Conservation (phyloP, 2,797 vertebrate genomes). For the Nothura maculosa region DNA sequence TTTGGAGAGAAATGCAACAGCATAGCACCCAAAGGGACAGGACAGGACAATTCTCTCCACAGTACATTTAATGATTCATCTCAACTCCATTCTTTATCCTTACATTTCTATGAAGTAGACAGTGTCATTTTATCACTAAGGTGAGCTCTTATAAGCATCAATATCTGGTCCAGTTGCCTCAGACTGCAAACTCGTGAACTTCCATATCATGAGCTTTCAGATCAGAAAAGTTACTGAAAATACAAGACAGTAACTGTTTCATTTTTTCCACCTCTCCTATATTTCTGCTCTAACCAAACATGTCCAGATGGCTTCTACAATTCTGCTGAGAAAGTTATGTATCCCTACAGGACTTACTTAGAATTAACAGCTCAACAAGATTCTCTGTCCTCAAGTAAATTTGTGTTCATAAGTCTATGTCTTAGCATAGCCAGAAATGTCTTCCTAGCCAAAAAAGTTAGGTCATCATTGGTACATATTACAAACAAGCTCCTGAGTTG, state of each 20-base stretch:
- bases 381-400: not conserved
- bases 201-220: not conserved
- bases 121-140: not conserved
- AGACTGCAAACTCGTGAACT: not conserved
- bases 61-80: not conserved
- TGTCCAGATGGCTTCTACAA: not conserved
- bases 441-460: not conserved
- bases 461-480: not conserved
- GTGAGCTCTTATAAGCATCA: not conserved
- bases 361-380: not conserved
- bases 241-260: not conserved
- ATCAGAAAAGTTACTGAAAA: not conserved
- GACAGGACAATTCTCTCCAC: not conserved
- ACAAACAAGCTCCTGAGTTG: not conserved
- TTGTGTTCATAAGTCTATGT: not conserved
- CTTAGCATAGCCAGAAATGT: not conserved
- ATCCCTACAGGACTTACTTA: not conserved
- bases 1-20: not conserved
- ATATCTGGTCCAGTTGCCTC: not conserved
- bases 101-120: not conserved
- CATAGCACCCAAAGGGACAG: not conserved
- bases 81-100: not conserved
- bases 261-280: conserved; percentile 14
- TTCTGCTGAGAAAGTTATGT: conserved; percentile 7
- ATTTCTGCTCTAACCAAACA: not conserved